These are phyloP conservation scores for Spodoptera litura DNA, from an alignment of 1,140 invertebrate genomes.

Conservation along the genomic window DNA sequence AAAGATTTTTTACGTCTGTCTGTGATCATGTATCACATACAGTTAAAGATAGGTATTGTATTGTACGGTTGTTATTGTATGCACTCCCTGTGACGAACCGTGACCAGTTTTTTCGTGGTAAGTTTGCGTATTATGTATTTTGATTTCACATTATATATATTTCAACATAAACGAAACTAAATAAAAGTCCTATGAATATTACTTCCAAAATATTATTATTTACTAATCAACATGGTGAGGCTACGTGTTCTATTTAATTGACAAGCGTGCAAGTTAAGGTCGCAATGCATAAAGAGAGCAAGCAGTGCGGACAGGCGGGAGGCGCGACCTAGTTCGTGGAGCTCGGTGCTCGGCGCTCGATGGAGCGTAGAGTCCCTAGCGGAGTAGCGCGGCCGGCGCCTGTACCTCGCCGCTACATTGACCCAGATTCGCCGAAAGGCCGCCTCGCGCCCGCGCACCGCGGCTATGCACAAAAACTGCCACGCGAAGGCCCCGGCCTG, in stretches of 20 bases:
- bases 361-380: slow-evolving; percentile 39
- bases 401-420: slow-evolving; percentile 72
- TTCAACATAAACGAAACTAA: too few species aligned
- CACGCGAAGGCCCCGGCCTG: slow-evolving; percentile 56
- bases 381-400: slow-evolving; percentile 33
- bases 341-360: slow-evolving; percentile 50
- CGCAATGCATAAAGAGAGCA: slow-evolving; percentile 55
- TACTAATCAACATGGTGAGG: background rate
- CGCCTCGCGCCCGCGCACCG: slow-evolving; percentile 56
- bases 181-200: too few species aligned
- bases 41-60: too few species aligned
- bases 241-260: background rate
- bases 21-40: too few species aligned
- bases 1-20: too few species aligned
- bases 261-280: slow-evolving; percentile 51
- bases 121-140: too few species aligned
- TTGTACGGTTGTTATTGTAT: too few species aligned
- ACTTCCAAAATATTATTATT: background rate
- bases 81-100: too few species aligned
- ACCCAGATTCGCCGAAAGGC: slow-evolving; percentile 65
- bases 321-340: slow-evolving; percentile 64
- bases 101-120: too few species aligned
- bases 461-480: slow-evolving; percentile 48
- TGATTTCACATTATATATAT: too few species aligned
- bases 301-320: slow-evolving; percentile 49